Conservation (phyloP, 1,140 invertebrate species). For the Lanistes nyassanus region DNA sequence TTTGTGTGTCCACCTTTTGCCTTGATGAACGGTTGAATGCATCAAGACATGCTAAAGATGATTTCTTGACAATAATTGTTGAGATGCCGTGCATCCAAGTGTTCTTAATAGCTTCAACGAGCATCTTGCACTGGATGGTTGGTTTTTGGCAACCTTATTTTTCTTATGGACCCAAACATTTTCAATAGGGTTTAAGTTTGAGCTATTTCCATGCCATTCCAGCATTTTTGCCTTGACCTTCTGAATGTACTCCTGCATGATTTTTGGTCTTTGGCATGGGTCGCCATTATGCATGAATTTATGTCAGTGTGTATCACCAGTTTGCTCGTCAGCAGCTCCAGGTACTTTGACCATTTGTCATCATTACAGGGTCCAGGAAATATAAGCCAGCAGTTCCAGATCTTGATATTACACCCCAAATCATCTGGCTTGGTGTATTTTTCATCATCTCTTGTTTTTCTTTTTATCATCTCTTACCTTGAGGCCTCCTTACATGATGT, state of each 20-base stretch:
- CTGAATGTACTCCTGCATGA: neutral
- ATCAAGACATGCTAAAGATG: too few relatives aligned
- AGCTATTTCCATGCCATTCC: neutral
- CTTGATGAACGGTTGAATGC: too few relatives aligned
- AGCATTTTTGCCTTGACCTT: neutral
- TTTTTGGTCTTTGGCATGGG: neutral
- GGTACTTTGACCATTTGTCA: neutral
- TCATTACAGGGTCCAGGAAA: neutral
- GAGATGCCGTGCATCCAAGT: too few relatives aligned
- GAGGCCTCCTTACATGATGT: neutral
- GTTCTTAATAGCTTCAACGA: too few relatives aligned
- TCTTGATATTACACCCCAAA: too few relatives aligned
- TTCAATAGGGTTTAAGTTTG: too few relatives aligned
- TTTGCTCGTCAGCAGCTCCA: neutral
- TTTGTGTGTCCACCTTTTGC: too few relatives aligned
- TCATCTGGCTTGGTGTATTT: too few relatives aligned
- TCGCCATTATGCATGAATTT: neutral
- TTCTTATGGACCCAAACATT: too few relatives aligned
- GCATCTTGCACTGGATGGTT: neutral
- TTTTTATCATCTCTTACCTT: conserved; percentile 1
- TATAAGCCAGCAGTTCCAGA: too few relatives aligned
- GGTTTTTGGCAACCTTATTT: neutral
- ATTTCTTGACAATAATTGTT: too few relatives aligned
- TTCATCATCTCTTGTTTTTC: neutral
- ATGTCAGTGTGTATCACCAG: neutral